phyloP scores from a whole-genome alignment of 2,888 invertebrate genomes.

The Strigamia transsilvanica region DNA sequence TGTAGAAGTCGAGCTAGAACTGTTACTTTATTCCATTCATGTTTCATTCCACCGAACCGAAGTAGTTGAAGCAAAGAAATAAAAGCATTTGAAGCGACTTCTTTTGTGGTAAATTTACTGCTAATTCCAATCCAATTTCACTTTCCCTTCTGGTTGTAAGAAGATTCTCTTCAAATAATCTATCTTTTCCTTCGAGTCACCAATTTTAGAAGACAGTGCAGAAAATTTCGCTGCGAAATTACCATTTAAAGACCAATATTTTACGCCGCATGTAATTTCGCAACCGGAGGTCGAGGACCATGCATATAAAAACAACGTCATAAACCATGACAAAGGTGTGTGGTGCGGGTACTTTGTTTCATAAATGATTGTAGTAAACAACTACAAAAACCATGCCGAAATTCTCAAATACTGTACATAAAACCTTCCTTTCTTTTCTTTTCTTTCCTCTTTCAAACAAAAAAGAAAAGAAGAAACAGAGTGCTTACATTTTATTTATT shows the following conservation, averaged over 20 bases:
- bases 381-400: conserved; percentile 15
- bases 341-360: conserved; percentile 5
- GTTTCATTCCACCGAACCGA: conserved; percentile 20
- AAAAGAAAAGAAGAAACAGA: background rate
- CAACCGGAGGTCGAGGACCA: conserved; percentile 35
- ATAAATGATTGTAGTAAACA: background rate
- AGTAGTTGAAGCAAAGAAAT: background rate
- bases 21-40: conserved; percentile 41
- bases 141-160: conserved; percentile 13
- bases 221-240: conserved; percentile 24
- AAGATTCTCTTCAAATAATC: conserved; percentile 42
- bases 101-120: conserved; percentile 46
- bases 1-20: background rate
- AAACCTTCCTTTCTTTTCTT: background rate
- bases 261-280: conserved; percentile 26
- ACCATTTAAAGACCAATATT: conserved; percentile 37
- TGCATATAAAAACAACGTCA: conserved; percentile 37
- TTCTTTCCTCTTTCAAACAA: background rate
- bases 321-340: conserved; percentile 38
- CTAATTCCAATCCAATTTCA: conserved; percentile 49
- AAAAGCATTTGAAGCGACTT: conserved; percentile 33
- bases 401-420: background rate
- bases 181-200: background rate
- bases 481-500: background rate
- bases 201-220: background rate